Percentiles rank a stretch among this genome's conserved stretches.
Conservation (phyloP, 1,140 invertebrate genomes). For the Drosophila subobscura region DNA sequence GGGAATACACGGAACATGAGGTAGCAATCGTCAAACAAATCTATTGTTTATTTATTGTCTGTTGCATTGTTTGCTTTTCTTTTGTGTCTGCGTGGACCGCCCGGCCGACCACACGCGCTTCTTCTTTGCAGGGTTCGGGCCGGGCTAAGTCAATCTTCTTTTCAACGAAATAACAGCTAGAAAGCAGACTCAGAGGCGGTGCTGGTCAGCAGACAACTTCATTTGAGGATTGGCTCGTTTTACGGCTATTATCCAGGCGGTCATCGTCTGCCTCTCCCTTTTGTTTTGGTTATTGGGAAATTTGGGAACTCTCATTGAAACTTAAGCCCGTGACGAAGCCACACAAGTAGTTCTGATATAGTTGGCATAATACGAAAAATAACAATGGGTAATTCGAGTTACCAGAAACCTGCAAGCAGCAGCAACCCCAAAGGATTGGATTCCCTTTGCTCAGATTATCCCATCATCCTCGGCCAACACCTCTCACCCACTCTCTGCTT, state of each 20-base stretch:
- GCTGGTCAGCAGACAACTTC: slow-evolving; percentile 51
- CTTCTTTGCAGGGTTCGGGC: slow-evolving; percentile 36
- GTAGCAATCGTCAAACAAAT: slow-evolving; percentile 50
- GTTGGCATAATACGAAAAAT: slow-evolving; percentile 15
- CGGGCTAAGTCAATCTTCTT: slow-evolving; percentile 28
- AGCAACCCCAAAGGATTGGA: slow-evolving; percentile 31
- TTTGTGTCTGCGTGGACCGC: slow-evolving; percentile 44
- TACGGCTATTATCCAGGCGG: slow-evolving; percentile 63
- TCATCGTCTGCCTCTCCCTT: slow-evolving; percentile 43
- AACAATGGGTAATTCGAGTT: slow-evolving; percentile 51
- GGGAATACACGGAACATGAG: slow-evolving; percentile 14
- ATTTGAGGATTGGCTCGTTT: slow-evolving; percentile 69
- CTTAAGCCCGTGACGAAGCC: slow-evolving; percentile 21
- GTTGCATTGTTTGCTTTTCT: slow-evolving; percentile 67
- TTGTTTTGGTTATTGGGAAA: slow-evolving; percentile 46
- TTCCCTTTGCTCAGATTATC: slow-evolving; percentile 24
- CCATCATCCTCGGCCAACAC: slow-evolving; percentile 27
- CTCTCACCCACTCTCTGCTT: slow-evolving; percentile 1
- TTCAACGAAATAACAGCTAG: slow-evolving; percentile 26
- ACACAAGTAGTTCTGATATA: slow-evolving; percentile 40
- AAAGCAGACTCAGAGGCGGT: slow-evolving; percentile 34
- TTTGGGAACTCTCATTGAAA: slow-evolving; percentile 19
- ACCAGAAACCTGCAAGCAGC: slow-evolving; percentile 26
- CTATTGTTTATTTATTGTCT: slow-evolving; percentile 80
- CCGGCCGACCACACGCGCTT: slow-evolving; percentile 36